Percentiles rank a stretch among this genome's conserved stretches.
Evolutionary conservation across 2,888 invertebrate genomes (phyloP).

Genomic region (Eupithecia exiguata): DNA sequence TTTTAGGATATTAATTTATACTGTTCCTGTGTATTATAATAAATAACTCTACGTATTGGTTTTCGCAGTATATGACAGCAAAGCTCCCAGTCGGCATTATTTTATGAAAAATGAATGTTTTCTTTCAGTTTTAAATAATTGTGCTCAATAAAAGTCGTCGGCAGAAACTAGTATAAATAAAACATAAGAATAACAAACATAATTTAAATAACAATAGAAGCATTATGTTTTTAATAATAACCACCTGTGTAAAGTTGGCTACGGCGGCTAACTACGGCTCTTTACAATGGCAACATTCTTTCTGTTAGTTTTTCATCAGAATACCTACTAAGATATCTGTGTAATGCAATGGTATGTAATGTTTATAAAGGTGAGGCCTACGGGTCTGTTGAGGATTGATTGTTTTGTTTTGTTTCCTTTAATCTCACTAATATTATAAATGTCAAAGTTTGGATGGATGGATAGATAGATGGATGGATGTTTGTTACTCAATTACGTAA

Average conservation of each 20-base stretch:
- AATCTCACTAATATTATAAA: too few species aligned
- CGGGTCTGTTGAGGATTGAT: not conserved
- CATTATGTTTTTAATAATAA: conserved; percentile 44
- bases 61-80: too few species aligned
- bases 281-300: conserved; percentile 22
- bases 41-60: too few species aligned
- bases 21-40: too few species aligned
- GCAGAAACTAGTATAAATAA: conserved; percentile 10
- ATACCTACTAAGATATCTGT: not conserved
- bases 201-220: conserved; percentile 41
- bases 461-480: too few species aligned
- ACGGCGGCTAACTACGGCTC: conserved; percentile 47
- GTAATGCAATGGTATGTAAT: not conserved
- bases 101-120: not conserved
- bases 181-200: conserved; percentile 45
- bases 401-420: too few species aligned
- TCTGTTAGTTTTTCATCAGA: not conserved
- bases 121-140: not conserved
- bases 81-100: too few species aligned
- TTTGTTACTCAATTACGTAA: too few species aligned
- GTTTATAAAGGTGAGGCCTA: not conserved
- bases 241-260: conserved; percentile 59
- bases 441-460: too few species aligned
- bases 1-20: too few species aligned
- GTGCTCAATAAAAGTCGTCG: not conserved